These are phyloP conservation scores for Macrotus californicus DNA, from an alignment of 2,113 vertebrate genomes.

Conservation along the genomic window DNA sequence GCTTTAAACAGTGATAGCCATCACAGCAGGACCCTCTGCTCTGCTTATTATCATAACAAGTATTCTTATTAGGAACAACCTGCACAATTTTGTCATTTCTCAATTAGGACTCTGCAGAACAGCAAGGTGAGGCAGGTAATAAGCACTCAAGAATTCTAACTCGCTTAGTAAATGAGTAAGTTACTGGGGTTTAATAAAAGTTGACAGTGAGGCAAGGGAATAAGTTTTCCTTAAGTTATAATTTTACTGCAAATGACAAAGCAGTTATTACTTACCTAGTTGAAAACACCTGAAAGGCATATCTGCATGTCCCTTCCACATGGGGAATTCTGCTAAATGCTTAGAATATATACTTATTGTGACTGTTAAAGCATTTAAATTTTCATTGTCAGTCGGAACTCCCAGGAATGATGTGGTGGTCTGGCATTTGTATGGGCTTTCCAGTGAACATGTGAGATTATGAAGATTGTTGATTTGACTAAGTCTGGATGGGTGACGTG, in stretches of 20 bases:
- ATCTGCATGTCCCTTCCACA: not conserved
- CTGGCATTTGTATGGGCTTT: not conserved
- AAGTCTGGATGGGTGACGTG: not conserved
- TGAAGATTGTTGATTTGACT: not conserved
- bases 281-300: slow-evolving; percentile 33
- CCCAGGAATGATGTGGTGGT: not conserved
- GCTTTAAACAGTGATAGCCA: not conserved
- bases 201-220: not conserved
- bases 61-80: not conserved
- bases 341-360: slow-evolving; percentile 6
- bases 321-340: not conserved
- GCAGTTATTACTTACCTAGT: not conserved
- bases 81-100: not conserved
- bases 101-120: not conserved
- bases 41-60: not conserved
- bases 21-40: not conserved
- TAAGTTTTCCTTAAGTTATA: not conserved
- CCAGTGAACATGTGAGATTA: not conserved
- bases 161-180: not conserved
- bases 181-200: not conserved
- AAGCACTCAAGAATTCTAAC: not conserved
- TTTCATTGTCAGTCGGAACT: not conserved
- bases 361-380: slow-evolving; percentile 5
- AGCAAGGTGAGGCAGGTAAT: not conserved
- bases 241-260: not conserved